Conservation (phyloP, 1,140 invertebrate genomes). For the Nebria ingens region DNA sequence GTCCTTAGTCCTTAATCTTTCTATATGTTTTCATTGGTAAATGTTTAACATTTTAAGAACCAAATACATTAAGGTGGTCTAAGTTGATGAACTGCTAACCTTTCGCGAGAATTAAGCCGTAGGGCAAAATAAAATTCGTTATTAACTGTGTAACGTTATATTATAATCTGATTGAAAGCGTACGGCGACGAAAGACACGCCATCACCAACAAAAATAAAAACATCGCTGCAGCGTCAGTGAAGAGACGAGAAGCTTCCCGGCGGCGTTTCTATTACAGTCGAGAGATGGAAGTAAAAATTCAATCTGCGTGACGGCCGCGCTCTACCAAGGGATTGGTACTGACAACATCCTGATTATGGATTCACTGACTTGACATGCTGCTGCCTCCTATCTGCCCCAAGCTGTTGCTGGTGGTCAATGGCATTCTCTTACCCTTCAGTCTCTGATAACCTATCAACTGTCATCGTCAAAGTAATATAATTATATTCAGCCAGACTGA, state of each 20-base stretch:
- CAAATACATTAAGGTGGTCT: no score
- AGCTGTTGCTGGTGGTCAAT: background rate
- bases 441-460: background rate
- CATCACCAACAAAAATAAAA: background rate
- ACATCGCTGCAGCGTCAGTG: background rate
- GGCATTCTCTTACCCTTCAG: background rate
- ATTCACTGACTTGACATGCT: slow-evolving; percentile 28
- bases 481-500: background rate
- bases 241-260: slow-evolving; percentile 11
- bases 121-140: background rate
- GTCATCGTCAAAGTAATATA: background rate
- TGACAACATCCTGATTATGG: slow-evolving; percentile 32
- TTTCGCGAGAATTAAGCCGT: no score
- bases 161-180: background rate
- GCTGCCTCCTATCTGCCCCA: background rate
- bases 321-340: slow-evolving; percentile 21
- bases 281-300: slow-evolving; percentile 33
- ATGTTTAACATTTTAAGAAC: no score
- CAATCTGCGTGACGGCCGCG: slow-evolving; percentile 30
- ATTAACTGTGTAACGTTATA: background rate
- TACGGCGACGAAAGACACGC: background rate
- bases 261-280: slow-evolving; percentile 29
- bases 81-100: no score
- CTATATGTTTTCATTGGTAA: no score
- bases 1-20: no score